phyloP scores from a whole-genome alignment of 2,113 vertebrate species.

The Dicrurus megarhynchus region DNA sequence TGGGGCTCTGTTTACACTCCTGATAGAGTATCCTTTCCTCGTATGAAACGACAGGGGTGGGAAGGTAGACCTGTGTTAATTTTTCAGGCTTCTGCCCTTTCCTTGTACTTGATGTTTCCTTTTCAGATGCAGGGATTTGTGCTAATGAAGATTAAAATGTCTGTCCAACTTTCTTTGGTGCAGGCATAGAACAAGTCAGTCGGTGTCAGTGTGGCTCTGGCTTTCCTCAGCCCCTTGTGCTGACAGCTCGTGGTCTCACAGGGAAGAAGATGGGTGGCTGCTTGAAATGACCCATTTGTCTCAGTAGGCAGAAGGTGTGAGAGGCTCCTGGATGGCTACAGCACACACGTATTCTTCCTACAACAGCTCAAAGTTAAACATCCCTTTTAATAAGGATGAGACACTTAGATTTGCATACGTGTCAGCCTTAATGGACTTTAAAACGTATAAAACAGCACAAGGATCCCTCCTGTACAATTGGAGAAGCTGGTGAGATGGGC shows the following conservation, averaged over 20 bases:
- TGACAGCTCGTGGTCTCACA: not conserved
- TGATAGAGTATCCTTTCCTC: not conserved
- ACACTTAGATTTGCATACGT: slow-evolving; percentile 24
- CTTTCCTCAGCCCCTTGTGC: not conserved
- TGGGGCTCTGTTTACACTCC: not conserved
- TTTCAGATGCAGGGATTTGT: not conserved
- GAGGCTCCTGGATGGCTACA: not conserved
- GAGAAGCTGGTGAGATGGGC: not conserved
- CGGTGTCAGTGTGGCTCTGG: not conserved
- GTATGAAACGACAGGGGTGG: not conserved
- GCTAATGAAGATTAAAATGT: slow-evolving; percentile 16
- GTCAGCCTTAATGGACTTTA: not conserved
- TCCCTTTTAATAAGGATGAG: slow-evolving; percentile 17
- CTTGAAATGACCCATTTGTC: not conserved
- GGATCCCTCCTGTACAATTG: not conserved
- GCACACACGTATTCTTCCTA: not conserved
- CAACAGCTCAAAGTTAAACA: not conserved
- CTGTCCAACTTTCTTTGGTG: not conserved
- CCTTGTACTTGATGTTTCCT: not conserved
- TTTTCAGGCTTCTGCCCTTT: not conserved
- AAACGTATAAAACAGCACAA: not conserved
- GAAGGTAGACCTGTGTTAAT: not conserved
- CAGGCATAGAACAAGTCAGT: not conserved
- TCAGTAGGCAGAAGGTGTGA: not conserved
- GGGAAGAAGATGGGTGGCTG: not conserved